Percentiles rank a stretch among this genome's conserved stretches.
Conservation (phyloP, 2,113 vertebrate species). For the Xiphias gladius region DNA sequence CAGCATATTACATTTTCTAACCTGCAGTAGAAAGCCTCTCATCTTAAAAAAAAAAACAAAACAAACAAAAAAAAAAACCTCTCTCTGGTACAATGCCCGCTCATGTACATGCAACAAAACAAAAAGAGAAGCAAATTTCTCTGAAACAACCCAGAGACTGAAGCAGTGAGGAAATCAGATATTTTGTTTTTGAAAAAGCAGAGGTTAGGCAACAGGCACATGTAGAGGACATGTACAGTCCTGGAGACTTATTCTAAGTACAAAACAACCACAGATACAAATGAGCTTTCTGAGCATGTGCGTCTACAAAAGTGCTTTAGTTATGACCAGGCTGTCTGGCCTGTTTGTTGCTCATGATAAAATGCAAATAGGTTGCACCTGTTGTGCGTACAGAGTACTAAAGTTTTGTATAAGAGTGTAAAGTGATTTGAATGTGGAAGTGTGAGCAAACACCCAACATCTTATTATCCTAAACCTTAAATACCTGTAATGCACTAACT, state of each 20-base stretch:
- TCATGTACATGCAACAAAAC: conserved; percentile 17
- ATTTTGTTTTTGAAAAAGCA: background rate
- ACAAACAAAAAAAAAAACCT: too few species aligned
- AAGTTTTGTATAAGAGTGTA: background rate
- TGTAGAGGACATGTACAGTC: conserved; percentile 14
- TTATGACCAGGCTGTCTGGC: background rate
- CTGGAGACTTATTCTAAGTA: conserved; percentile 24
- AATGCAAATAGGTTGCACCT: background rate
- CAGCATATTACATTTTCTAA: conserved; percentile 11
- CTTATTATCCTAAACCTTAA: background rate
- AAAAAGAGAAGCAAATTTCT: background rate
- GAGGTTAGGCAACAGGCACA: background rate
- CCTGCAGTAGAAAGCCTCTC: conserved; percentile 7
- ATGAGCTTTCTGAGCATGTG: conserved; percentile 12
- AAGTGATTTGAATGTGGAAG: background rate
- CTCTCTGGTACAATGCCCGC: conserved; percentile 25
- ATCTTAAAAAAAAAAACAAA: background rate
- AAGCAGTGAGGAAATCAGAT: conserved; percentile 10
- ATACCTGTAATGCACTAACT: background rate
- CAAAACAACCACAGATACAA: conserved; percentile 44
- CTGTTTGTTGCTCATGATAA: background rate
- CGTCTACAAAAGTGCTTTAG: conserved; percentile 50
- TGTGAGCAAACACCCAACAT: background rate
- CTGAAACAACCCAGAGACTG: background rate
- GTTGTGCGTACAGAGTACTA: conserved; percentile 3